A percentile compares a stretch with the other conserved stretches of the same genome.
Conservation (phyloP, 30 jellyfish, hydroid and myxozoan genomes). For the Aurelia sp. region DNA sequence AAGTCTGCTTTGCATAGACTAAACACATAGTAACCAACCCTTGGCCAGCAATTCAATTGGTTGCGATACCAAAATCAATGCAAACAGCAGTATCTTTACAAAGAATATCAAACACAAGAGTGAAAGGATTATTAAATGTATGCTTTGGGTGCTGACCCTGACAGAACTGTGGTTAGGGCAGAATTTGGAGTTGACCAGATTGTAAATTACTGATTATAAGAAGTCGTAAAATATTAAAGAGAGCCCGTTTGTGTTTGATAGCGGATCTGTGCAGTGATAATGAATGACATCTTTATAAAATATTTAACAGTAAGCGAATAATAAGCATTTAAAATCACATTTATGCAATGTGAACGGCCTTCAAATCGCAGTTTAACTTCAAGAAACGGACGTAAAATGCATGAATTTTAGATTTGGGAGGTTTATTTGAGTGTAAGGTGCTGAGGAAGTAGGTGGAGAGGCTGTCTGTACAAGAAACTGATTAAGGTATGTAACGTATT, state of each 20-base stretch:
- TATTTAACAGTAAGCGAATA: neutral
- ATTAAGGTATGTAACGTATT: too few species aligned
- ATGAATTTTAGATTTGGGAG: too few species aligned
- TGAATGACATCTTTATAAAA: neutral
- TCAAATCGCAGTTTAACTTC: neutral
- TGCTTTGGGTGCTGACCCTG: neutral
- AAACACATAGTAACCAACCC: too few species aligned
- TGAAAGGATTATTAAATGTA: neutral
- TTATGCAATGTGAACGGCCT: neutral
- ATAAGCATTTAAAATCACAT: neutral
- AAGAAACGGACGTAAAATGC: too few species aligned
- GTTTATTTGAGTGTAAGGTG: too few species aligned
- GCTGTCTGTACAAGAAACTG: too few species aligned
- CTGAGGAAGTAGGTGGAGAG: too few species aligned
- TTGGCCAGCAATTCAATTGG: too few species aligned
- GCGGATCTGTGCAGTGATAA: conserved; percentile 9
- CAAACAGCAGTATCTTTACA: too few species aligned
- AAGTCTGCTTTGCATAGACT: too few species aligned
- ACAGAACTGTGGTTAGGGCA: conserved; percentile 20
- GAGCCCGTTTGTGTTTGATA: conserved; percentile 16
- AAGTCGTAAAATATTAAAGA: conserved; percentile 37
- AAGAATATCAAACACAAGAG: too few species aligned
- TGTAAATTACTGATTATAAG: neutral
- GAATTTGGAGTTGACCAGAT: conserved; percentile 26
- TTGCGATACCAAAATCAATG: too few species aligned